Evolutionary conservation across 2,113 vertebrate species (phyloP).

Genomic region (Erpornis zantholeuca): DNA sequence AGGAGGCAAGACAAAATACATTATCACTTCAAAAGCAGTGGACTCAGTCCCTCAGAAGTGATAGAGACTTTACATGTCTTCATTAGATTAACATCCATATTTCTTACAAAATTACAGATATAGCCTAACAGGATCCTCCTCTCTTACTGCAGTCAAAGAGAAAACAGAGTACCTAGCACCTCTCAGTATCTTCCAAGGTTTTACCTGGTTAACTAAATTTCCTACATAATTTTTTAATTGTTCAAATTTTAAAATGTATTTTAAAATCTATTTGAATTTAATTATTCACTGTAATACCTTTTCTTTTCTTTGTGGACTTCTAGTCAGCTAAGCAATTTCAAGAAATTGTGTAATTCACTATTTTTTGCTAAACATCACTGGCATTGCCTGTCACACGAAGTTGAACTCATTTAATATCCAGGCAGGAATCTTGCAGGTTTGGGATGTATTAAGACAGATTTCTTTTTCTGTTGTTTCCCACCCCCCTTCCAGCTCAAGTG

Average conservation of each 20-base stretch:
- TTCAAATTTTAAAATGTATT: neutral
- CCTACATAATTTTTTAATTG: neutral
- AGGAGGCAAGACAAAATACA: neutral
- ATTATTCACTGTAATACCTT: neutral
- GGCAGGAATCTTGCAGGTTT: constrained; percentile 43
- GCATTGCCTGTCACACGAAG: neutral
- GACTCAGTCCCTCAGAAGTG: neutral
- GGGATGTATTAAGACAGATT: constrained; percentile 10
- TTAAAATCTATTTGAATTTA: neutral
- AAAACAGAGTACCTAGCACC: neutral
- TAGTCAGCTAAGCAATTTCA: neutral
- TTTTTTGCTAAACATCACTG: neutral
- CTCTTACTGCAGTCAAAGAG: neutral
- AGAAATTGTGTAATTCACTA: neutral
- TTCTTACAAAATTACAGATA: neutral
- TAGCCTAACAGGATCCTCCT: neutral
- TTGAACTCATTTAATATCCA: constrained; percentile 42
- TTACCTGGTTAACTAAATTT: neutral
- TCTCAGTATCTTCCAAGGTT: neutral
- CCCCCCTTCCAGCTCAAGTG: neutral
- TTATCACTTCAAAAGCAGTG: constrained; percentile 31
- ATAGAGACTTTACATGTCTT: neutral
- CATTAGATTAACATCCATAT: constrained; percentile 19
- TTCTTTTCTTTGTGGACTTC: constrained; percentile 13
- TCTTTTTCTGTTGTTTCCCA: neutral